Evolutionary conservation across 2,888 invertebrate genomes (phyloP).

Genomic region (Boloria selene): DNA sequence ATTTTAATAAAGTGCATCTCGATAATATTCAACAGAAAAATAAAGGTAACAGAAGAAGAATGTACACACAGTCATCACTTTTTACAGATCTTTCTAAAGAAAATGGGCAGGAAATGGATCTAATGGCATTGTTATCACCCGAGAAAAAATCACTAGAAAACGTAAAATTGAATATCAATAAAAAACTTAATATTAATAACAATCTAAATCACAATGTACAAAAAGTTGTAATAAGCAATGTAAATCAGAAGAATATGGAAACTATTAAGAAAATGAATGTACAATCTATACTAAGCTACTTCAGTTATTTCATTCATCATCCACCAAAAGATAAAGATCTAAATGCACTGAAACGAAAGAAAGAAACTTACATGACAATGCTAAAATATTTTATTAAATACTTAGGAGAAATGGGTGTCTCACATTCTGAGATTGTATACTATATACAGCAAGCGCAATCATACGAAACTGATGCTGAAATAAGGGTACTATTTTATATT

Average conservation of each 20-base stretch:
- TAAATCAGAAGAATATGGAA: not conserved
- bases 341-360: not conserved
- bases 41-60: too few species aligned
- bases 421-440: conserved; percentile 5
- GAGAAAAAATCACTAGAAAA: too few species aligned
- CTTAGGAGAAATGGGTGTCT: not conserved
- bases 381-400: conserved; percentile 9
- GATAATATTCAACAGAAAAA: too few species aligned
- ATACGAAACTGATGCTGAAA: not conserved
- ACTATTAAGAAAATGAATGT: not conserved
- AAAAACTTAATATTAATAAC: too few species aligned
- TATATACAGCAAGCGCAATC: not conserved
- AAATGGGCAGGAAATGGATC: too few species aligned
- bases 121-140: too few species aligned
- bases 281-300: not conserved
- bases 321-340: not conserved
- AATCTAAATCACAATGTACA: not conserved
- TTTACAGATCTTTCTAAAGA: too few species aligned
- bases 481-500: not conserved
- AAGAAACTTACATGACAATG: conserved; percentile 3
- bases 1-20: too few species aligned
- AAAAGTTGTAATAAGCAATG: not conserved
- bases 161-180: too few species aligned
- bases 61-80: too few species aligned
- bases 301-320: conserved; percentile 1